Percentiles rank a stretch among this genome's conserved stretches.
phyloP scores from a whole-genome alignment of 2,797 vertebrate species.

The Spheniscus humboldti region DNA sequence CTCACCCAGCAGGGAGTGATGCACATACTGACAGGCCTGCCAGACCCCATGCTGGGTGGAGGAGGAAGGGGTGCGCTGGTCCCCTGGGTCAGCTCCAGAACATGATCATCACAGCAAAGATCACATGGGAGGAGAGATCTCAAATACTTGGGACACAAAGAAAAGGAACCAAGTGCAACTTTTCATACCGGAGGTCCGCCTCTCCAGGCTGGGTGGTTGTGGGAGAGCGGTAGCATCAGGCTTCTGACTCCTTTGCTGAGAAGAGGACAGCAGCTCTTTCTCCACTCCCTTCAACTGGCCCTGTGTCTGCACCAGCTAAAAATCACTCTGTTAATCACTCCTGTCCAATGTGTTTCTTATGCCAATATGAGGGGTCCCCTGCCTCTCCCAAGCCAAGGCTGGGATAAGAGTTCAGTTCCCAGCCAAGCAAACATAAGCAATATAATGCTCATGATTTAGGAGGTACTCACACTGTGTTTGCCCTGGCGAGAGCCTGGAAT shows the following conservation, averaged over 20 bases:
- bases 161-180: background rate
- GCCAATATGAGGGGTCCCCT: background rate
- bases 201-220: background rate
- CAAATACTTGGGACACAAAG: background rate
- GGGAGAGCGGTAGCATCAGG: background rate
- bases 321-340: background rate
- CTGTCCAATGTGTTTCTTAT: background rate
- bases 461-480: background rate
- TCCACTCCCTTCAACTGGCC: background rate
- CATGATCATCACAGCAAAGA: background rate
- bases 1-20: background rate
- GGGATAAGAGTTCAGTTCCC: background rate
- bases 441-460: background rate
- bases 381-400: background rate
- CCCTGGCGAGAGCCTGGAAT: background rate
- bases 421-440: background rate
- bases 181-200: background rate
- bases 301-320: background rate
- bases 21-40: background rate
- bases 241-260: background rate
- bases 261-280: background rate
- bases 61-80: background rate
- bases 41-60: rapidly evolving
- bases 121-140: background rate
- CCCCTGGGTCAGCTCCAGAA: background rate